Evolutionary conservation across 2,797 vertebrate genomes (phyloP), one percentile per base, ranked within the genome.

Genomic region (Esox masquinongy): DNA sequence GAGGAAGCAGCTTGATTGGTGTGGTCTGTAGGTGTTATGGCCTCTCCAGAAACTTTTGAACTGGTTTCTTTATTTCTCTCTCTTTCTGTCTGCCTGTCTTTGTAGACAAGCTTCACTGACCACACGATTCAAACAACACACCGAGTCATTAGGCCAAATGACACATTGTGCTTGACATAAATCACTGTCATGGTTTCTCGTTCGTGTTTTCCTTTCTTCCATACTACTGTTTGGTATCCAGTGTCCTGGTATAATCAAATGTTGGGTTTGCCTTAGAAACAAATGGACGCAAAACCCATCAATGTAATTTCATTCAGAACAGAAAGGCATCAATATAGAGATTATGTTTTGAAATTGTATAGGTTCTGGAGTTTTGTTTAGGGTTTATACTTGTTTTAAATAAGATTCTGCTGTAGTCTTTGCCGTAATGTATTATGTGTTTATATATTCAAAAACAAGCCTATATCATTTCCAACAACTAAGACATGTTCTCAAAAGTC

Each of bases 401-500:
- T 29, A 50, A 50, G 11, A 39, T 49, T 66, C n/a, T n/a, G n/a
- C n/a, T n/a, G n/a, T n/a, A n/a, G n/a, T n/a, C n/a, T n/a, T n/a
- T 9, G 22, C 59, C 72, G 50, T 50, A 66, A 29, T 72, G 15
- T 3, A 22, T 15, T 31, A 64, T 47, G n/a, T n/a, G n/a, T 66
- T 9, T 26, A 50, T 51, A 51, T 51, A 51, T 22, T 15, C 2
- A 8, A 49, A 16, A 72, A 34, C 29, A 17, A 50, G 36, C 16
- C 11, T 2, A 73, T 26, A 15, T 8, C 12, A n/a, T 77, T 34
- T 77, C 6, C 19, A 15, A 88, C 85, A 90, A 87, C 80, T 53
- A 51, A 69, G 34, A 43, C 82, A 83, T 86, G 89, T 86, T 89
- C 78, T 82, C 74, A 66, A 29, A 39, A 19, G 5, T 16, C 4